Evolutionary conservation across 2,113 vertebrate genomes (phyloP).

Genomic region (Xenopus tropicalis): UCB_Xtro_10.0 CM004444.2:157157001-157157500

Average conservation of each 20-base stretch:
- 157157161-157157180: not conserved
- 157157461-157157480: constrained; percentile 32
- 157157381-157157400: constrained; percentile 45
- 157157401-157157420: constrained; percentile 41
- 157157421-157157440: constrained; percentile 48
- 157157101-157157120: not conserved
- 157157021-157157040: too few species aligned
- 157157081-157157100: too few species aligned
- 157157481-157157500: constrained; percentile 30
- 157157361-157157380: constrained; percentile 45
- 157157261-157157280: constrained; percentile 26
- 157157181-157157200: not conserved
- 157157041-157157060: too few species aligned
- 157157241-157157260: constrained; percentile 3
- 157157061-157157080: too few species aligned
- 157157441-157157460: constrained; percentile 48
- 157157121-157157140: not conserved
- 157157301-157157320: constrained; percentile 33
- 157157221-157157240: constrained; percentile 11
- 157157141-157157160: not conserved
- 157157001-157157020: too few species aligned
- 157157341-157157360: constrained; percentile 47
- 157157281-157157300: constrained; percentile 26
- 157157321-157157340: constrained; percentile 39
- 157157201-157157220: constrained; percentile 19